Evolutionary conservation across 2,113 vertebrate genomes (phyloP).

Genomic region (Falcunculus frontatus): DNA sequence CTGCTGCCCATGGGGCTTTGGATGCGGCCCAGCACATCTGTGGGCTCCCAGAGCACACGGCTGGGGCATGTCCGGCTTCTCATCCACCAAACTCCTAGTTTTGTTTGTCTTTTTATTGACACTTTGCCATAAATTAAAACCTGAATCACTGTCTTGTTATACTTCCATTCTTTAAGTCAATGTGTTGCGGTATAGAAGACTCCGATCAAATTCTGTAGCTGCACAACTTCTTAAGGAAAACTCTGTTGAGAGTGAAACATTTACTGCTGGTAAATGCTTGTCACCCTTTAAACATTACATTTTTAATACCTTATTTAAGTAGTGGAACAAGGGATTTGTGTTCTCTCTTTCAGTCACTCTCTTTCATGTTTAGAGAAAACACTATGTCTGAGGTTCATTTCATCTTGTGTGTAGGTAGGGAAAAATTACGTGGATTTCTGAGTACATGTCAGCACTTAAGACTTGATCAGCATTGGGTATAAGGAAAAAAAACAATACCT

Average conservation of each 20-base stretch:
- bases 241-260: background rate
- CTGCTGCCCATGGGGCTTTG: background rate
- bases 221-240: background rate
- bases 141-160: background rate
- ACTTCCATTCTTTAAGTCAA: background rate
- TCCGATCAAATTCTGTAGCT: background rate
- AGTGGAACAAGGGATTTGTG: background rate
- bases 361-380: background rate
- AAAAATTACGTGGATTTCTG: background rate
- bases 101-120: background rate
- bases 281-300: background rate
- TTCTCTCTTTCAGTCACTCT: background rate
- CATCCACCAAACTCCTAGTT: background rate
- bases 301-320: background rate
- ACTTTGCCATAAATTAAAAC: background rate
- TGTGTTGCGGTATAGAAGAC: rapidly evolving
- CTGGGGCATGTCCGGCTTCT: rapidly evolving
- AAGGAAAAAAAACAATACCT: background rate
- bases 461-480: background rate
- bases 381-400: background rate
- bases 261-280: background rate
- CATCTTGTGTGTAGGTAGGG: background rate
- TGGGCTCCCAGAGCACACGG: background rate
- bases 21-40: background rate
- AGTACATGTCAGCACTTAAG: background rate